phyloP scores from a whole-genome alignment of 2,113 vertebrate genomes.

The Tonatia bakeri region DNA sequence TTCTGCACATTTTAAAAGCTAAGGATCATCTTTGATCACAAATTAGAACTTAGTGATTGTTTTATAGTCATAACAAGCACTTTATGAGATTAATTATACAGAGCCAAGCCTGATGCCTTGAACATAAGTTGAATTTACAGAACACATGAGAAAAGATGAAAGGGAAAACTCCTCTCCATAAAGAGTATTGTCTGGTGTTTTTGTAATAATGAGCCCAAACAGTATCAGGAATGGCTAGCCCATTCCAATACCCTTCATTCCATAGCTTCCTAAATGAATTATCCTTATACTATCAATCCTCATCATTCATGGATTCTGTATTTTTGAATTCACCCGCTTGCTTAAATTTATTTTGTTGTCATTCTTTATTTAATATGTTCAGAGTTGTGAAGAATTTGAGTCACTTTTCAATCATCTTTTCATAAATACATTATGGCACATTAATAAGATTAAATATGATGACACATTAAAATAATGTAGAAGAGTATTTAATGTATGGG shows the following conservation, averaged over 20 bases:
- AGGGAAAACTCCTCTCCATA: neutral
- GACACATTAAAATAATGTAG: neutral
- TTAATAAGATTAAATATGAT: slow-evolving; percentile 11
- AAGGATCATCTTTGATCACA: neutral
- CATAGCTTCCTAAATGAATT: neutral
- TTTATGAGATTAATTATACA: neutral
- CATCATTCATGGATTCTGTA: neutral
- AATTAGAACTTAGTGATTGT: neutral
- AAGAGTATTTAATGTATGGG: neutral
- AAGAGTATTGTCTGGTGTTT: neutral
- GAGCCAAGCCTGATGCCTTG: neutral
- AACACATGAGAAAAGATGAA: neutral
- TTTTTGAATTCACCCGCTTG: neutral
- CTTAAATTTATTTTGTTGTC: neutral
- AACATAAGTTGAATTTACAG: neutral
- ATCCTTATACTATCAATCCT: neutral
- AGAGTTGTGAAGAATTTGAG: neutral
- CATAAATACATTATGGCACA: neutral
- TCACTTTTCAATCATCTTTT: neutral
- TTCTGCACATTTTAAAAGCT: neutral
- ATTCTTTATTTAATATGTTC: neutral
- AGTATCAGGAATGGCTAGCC: neutral
- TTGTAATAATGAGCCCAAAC: neutral
- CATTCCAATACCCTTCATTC: neutral
- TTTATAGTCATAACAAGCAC: neutral